Percentiles rank a stretch among this genome's conserved stretches.
Evolutionary conservation across 2,888 invertebrate genomes (phyloP).

Genomic region (Cheilosia vernalis): DNA sequence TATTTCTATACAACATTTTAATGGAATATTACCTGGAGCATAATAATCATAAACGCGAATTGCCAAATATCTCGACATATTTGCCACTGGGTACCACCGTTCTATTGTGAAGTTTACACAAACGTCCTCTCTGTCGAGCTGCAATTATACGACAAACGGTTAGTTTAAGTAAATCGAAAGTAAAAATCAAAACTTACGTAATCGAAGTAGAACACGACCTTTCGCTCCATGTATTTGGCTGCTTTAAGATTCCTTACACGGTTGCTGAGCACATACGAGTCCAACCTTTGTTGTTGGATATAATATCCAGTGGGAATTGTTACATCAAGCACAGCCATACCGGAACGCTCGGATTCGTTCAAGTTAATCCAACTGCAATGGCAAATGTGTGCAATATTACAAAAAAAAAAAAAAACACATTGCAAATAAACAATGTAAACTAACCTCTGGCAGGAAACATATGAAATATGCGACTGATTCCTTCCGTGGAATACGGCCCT

Average conservation of each 20-base stretch:
- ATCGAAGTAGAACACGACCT: constrained; percentile 96
- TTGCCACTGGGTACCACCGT: constrained; percentile 97
- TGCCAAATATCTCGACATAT: constrained; percentile 96
- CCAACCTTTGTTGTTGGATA: constrained; percentile 94
- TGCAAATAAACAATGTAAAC: no score
- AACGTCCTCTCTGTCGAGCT: constrained; percentile 92
- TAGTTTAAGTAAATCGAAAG: background rate
- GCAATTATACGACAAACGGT: constrained; percentile 77
- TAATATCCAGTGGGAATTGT: constrained; percentile 95
- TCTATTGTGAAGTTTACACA: constrained; percentile 97
- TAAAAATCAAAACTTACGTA: constrained; percentile 87
- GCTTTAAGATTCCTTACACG: constrained; percentile 92
- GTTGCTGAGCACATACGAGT: constrained; percentile 92
- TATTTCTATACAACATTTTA: background rate
- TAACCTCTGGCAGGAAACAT: constrained; percentile 93
- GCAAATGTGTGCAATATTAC: constrained; percentile 48
- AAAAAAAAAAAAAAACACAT: no score
- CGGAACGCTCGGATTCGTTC: constrained; percentile 92
- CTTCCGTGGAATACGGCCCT: constrained; percentile 92
- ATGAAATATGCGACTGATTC: constrained; percentile 96
- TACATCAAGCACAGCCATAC: constrained; percentile 94
- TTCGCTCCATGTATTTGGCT: constrained; percentile 91
- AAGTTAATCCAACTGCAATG: constrained; percentile 89
- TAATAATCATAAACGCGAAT: constrained; percentile 97
- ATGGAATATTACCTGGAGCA: constrained; percentile 89